A percentile compares a stretch with the other conserved stretches of the same genome.
These are phyloP conservation scores for Salvelinus fontinalis DNA, from an alignment of 2,113 vertebrate genomes.

Conservation along the genomic window DNA sequence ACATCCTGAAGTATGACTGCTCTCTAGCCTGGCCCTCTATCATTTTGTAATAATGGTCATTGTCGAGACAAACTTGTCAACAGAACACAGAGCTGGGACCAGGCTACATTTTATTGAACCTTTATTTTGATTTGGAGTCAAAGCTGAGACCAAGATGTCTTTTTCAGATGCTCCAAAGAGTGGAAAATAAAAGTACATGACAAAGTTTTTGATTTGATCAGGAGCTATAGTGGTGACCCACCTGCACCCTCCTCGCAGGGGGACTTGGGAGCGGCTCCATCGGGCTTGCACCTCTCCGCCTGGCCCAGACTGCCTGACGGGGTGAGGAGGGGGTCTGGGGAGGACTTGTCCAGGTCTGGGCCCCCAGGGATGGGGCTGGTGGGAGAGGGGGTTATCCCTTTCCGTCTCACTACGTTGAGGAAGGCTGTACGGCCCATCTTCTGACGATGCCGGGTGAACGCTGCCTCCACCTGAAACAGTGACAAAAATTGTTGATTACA, in stretches of 20 bases:
- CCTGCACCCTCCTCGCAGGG: slow-evolving; percentile 83
- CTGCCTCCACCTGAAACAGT: slow-evolving; percentile 83
- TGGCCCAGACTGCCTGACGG: slow-evolving; percentile 41
- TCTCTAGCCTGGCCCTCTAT: too few species aligned
- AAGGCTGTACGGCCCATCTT: slow-evolving; percentile 96
- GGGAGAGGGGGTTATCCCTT: slow-evolving; percentile 82
- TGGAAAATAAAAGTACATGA: background rate
- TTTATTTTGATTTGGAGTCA: too few species aligned
- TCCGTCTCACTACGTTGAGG: slow-evolving; percentile 91
- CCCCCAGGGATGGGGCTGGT: slow-evolving; percentile 77
- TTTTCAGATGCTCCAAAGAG: background rate
- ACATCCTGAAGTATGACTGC: too few species aligned
- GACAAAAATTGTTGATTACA: background rate
- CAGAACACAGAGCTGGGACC: too few species aligned
- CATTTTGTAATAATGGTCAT: too few species aligned
- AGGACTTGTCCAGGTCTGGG: slow-evolving; percentile 71
- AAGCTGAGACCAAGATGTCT: too few species aligned
- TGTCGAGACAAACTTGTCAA: too few species aligned
- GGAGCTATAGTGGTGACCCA: slow-evolving; percentile 20
- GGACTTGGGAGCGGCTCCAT: slow-evolving; percentile 80
- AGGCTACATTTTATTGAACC: too few species aligned
- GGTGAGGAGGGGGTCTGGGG: slow-evolving; percentile 40
- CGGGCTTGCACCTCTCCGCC: slow-evolving; percentile 72
- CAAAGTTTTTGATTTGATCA: background rate
- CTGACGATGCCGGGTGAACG: slow-evolving; percentile 91